Evolutionary conservation across 2,113 vertebrate genomes (phyloP).

Genomic region (Cephalophus harveyi): DNA sequence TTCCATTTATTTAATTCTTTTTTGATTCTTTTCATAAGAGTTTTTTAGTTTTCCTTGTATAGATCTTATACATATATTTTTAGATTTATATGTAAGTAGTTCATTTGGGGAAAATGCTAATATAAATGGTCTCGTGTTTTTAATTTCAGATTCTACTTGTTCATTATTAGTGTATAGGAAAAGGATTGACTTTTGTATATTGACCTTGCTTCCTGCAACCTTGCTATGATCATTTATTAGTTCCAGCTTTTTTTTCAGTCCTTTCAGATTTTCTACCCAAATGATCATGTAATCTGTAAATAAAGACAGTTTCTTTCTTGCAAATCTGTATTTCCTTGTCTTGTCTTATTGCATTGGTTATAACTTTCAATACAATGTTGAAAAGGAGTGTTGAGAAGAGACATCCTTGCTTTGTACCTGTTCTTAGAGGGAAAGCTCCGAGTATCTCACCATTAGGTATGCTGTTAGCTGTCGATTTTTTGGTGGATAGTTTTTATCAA

Average conservation of each 20-base stretch:
- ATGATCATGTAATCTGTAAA: background rate
- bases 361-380: background rate
- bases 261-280: background rate
- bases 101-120: background rate
- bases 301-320: background rate
- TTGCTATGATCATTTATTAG: background rate
- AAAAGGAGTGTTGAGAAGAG: background rate
- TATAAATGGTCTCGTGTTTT: background rate
- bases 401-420: background rate
- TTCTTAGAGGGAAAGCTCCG: background rate
- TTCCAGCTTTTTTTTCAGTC: background rate
- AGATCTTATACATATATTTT: background rate
- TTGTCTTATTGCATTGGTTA: background rate
- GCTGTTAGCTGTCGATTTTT: background rate
- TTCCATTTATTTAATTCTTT: background rate
- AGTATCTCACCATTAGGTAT: background rate
- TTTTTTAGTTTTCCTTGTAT: background rate
- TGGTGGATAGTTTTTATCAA: background rate
- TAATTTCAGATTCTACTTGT: background rate
- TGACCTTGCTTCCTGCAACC: background rate
- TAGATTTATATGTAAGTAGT: background rate
- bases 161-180: background rate
- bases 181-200: background rate
- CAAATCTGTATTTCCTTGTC: background rate
- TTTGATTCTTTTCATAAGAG: background rate